Conservation (phyloP, 2,797 vertebrate genomes). For the Cryptoblepharus egeriae region DNA sequence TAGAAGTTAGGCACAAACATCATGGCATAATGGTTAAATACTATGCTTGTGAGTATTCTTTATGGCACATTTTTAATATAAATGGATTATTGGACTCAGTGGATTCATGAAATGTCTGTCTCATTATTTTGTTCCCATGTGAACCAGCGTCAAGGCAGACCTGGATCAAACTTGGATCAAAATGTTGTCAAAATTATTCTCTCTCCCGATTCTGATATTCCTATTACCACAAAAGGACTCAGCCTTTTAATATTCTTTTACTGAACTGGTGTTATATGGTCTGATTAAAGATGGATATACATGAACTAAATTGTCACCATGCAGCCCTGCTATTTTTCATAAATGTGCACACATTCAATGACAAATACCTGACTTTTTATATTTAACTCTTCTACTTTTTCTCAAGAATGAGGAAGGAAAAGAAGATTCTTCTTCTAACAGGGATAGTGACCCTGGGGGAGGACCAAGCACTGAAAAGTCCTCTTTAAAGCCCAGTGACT, state of each 20-base stretch:
- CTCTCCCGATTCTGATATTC: too few relatives aligned
- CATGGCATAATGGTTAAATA: too few relatives aligned
- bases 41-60: too few relatives aligned
- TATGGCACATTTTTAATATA: too few relatives aligned
- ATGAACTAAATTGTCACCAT: background rate
- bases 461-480: slow-evolving; percentile 70
- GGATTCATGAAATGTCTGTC: too few relatives aligned
- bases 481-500: slow-evolving; percentile 81
- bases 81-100: too few relatives aligned
- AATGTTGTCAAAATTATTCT: too few relatives aligned
- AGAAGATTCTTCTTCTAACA: slow-evolving; percentile 48
- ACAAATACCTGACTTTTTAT: background rate
- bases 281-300: background rate
- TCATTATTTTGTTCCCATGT: too few relatives aligned
- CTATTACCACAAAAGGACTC: background rate
- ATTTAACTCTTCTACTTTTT: slow-evolving; percentile 43
- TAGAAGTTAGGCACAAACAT: too few relatives aligned
- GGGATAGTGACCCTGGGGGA: slow-evolving; percentile 73
- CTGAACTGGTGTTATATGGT: background rate
- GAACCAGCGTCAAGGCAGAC: too few relatives aligned
- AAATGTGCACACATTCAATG: slow-evolving; percentile 6
- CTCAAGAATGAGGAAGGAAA: slow-evolving; percentile 81
- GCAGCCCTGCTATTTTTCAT: background rate
- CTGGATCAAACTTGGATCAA: too few relatives aligned
- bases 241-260: background rate